Evolutionary conservation across 2,888 invertebrate species (phyloP).

Genomic region (Cantharis rustica): DNA sequence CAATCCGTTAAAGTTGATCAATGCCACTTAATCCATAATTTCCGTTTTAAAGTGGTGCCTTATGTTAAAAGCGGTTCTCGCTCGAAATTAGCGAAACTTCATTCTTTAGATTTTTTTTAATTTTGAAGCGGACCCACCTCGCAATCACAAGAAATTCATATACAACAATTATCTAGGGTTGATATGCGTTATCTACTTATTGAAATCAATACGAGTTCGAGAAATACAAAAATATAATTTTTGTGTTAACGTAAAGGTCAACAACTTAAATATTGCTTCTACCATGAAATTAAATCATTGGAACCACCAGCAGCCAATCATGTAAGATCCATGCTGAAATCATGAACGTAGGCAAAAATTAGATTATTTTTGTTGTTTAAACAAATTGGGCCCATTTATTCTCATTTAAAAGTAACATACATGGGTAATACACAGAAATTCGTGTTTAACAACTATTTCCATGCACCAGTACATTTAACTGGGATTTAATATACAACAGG

Average conservation of each 20-base stretch:
- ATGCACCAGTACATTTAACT: not conserved
- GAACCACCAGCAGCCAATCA: not conserved
- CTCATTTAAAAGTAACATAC: not conserved
- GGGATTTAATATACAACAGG: not conserved
- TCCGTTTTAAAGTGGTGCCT: not conserved
- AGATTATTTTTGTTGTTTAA: not conserved
- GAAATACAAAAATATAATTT: not conserved
- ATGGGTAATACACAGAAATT: not conserved
- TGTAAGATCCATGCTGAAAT: not conserved
- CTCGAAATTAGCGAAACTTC: not conserved
- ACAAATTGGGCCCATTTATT: not conserved
- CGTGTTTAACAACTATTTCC: not conserved
- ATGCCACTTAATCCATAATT: not conserved
- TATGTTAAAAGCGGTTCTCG: not conserved
- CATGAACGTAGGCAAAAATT: not conserved
- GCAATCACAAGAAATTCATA: not conserved
- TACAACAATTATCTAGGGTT: not conserved
- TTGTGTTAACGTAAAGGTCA: not conserved
- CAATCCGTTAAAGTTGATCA: constrained; percentile 43
- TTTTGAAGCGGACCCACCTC: not conserved
- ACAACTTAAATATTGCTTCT: not conserved
- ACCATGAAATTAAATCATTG: not conserved
- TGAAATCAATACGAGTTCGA: not conserved
- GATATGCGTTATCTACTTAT: not conserved
- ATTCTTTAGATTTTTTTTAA: not conserved